A percentile compares a stretch with the other conserved stretches of the same genome.
phyloP scores from a whole-genome alignment of 2,797 vertebrate genomes.

The Hoplostethus mediterraneus region DNA sequence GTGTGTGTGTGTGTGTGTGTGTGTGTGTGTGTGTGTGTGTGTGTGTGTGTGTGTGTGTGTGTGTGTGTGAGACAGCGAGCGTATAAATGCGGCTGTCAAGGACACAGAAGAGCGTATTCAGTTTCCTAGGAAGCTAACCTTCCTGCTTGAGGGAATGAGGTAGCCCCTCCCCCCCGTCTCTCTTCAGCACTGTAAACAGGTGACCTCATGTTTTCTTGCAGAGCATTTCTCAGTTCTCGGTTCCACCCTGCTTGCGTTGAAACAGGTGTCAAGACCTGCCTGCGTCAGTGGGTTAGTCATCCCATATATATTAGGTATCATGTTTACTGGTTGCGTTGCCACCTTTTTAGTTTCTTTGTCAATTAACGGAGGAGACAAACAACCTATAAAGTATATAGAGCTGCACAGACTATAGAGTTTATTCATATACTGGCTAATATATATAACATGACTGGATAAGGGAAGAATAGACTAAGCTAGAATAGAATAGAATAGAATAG shows the following conservation, averaged over 20 bases:
- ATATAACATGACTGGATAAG: not conserved
- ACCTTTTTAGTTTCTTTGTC: not conserved
- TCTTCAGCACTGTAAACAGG: slow-evolving; percentile 38
- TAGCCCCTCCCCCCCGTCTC: slow-evolving; percentile 37
- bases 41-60: slow-evolving; percentile 23
- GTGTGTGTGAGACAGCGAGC: slow-evolving; percentile 43
- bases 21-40: slow-evolving; percentile 23
- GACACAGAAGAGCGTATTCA: slow-evolving; percentile 70
- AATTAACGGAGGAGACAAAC: no score
- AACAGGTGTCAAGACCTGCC: slow-evolving; percentile 34
- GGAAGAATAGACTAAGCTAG: not conserved
- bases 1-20: slow-evolving; percentile 22
- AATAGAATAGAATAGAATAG: no score
- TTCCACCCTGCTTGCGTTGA: slow-evolving; percentile 37
- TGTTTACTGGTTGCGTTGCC: not conserved
- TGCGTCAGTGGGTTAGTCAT: slow-evolving; percentile 3
- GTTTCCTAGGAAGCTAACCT: slow-evolving; percentile 58
- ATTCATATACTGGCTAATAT: no score
- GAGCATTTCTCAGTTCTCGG: slow-evolving; percentile 20
- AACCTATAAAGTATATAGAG: no score
- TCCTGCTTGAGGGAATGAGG: slow-evolving; percentile 54
- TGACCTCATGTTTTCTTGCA: slow-evolving; percentile 49
- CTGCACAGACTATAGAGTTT: no score
- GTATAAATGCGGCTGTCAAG: slow-evolving; percentile 57
- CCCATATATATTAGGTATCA: slow-evolving; percentile 8